A percentile compares a stretch with the other conserved stretches of the same genome.
Evolutionary conservation across 2,888 invertebrate species (phyloP).

Genomic region (Malachius bipustulatus): DNA sequence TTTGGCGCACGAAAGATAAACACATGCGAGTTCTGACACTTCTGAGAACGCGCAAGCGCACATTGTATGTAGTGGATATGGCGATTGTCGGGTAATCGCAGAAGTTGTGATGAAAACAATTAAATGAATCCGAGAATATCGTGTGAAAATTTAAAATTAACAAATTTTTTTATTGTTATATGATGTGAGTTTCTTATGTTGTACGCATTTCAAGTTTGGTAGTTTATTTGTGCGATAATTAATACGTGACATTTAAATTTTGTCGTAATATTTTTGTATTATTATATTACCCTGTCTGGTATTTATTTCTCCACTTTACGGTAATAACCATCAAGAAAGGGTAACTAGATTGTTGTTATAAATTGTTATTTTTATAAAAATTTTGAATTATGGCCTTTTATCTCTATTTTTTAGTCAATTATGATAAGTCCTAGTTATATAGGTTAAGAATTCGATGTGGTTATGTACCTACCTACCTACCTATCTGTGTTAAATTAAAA

Average conservation of each 20-base stretch:
- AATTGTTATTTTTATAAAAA: too few species aligned
- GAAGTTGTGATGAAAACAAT: neutral
- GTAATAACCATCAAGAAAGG: too few species aligned
- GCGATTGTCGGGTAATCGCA: conserved; percentile 2
- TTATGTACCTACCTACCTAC: too few species aligned
- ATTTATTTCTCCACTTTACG: too few species aligned
- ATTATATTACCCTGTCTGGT: too few species aligned
- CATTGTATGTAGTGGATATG: neutral
- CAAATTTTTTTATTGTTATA: neutral
- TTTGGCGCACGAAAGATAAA: neutral
- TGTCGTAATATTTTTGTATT: conserved; percentile 1
- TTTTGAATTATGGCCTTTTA: too few species aligned
- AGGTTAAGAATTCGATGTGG: too few species aligned
- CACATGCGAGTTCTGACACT: neutral
- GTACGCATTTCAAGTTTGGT: neutral
- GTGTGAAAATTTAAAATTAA: neutral
- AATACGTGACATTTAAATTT: neutral
- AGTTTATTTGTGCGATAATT: neutral
- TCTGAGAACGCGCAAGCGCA: conserved; percentile 1
- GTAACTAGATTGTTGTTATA: too few species aligned
- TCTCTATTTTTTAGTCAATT: too few species aligned
- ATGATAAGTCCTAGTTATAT: too few species aligned
- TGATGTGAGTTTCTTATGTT: neutral
- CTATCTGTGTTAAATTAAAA: too few species aligned
- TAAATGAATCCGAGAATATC: neutral